Evolutionary conservation across 2,797 vertebrate genomes (phyloP), one percentile per base, ranked within the genome.

Genomic region (Adelosebastes latens): DNA sequence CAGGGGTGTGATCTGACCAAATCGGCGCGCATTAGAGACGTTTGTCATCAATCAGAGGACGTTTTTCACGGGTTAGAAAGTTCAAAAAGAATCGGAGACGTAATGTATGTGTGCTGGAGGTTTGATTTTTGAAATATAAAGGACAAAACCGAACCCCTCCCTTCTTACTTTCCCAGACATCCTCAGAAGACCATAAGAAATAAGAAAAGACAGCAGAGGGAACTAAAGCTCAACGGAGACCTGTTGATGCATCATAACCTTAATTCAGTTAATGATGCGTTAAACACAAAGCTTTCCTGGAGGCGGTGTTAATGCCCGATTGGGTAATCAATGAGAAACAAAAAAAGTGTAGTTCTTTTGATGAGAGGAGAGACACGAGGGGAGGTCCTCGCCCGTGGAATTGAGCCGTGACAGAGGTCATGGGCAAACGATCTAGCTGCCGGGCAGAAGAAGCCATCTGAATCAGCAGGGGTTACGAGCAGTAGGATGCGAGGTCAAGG

Each of bases 401-500:
- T 71, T 85, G 86, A 93, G 88, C 84, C 52, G 8, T 84, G 83
- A 89, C 83, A 86, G 67, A 88, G 90, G 90, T 93, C 93, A 87
- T 25, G 78, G 83, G 64, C 88, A 88, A 88, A 89, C 32, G 58
- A 84, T 81, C 65, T 25, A 31, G 76, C 34, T 39, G 25, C 59
- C 77, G 53, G 65, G 71, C 64, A 61, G 78, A 75, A 64, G 66
- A 81, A 82, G 80, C 42, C 76, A 85, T 85, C 86, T 84, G 89
- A 89, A 78, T 84, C 84, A 78, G 83, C 79, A 70, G 72, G 81
- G 80, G 85, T 88, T 81, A 77, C 36, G 42, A 80, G 83, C 71
- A 77, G 73, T 25, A 79, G 89, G 80, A 64, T 74, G 64, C 62
- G 68, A 88, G 90, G 87, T 93, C 86, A 93, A 67, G 32, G 92